A percentile compares a stretch with the other conserved stretches of the same genome.
Conservation (phyloP, 2,797 vertebrate species). For the Manis javanica region DNA sequence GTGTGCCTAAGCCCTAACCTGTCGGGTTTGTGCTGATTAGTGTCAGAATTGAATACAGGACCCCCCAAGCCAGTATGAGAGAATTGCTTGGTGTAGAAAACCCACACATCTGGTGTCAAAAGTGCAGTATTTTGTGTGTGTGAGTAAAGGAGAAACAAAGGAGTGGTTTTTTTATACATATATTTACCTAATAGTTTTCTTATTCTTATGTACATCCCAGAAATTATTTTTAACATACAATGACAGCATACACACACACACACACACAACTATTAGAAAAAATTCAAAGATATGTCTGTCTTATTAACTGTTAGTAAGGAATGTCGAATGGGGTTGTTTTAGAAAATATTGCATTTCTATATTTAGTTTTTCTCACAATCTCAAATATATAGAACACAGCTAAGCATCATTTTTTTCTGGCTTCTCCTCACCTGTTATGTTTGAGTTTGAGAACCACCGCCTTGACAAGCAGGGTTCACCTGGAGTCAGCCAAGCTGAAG, state of each 20-base stretch:
- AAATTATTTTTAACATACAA: background rate
- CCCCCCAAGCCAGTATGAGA: background rate
- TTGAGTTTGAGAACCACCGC: slow-evolving; percentile 1
- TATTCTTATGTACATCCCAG: background rate
- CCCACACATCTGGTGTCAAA: background rate
- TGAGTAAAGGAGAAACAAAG: background rate
- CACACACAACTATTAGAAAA: background rate
- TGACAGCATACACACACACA: background rate
- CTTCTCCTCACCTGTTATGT: background rate
- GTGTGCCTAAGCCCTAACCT: background rate
- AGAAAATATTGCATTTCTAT: background rate
- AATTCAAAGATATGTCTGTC: background rate
- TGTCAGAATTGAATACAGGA: background rate
- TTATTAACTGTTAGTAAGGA: background rate
- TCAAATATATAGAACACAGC: background rate
- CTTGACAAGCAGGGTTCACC: background rate
- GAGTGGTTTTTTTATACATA: background rate
- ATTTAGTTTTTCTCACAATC: background rate
- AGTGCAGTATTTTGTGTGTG: background rate
- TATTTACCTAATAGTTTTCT: background rate
- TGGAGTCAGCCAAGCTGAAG: background rate
- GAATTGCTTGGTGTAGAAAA: background rate
- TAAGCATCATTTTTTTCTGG: background rate
- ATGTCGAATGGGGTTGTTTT: background rate
- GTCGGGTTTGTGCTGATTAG: background rate